Conservation (phyloP, 1,140 invertebrate species). For the Medauroidea extradentata region DNA sequence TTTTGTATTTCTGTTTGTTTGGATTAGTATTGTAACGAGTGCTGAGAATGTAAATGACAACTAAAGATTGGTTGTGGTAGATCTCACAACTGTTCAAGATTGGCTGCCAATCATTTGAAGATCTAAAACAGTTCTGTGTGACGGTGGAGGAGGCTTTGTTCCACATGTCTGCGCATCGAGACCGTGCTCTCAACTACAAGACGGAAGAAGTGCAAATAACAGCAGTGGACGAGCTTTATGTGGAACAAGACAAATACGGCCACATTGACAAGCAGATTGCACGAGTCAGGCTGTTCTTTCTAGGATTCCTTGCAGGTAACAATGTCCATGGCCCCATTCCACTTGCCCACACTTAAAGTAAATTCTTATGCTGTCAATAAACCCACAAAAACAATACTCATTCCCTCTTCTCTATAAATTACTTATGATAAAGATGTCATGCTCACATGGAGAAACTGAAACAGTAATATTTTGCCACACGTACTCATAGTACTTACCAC, state of each 20-base stretch:
- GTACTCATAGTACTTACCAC: too few species aligned
- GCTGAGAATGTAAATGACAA: too few species aligned
- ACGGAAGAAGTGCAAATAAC: slow-evolving; percentile 97
- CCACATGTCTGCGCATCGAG: slow-evolving; percentile 73
- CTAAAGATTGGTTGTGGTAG: slow-evolving; percentile 44
- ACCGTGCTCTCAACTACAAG: slow-evolving; percentile 89
- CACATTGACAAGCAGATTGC: slow-evolving; percentile 89
- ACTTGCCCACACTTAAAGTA: too few species aligned
- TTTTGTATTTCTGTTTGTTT: too few species aligned
- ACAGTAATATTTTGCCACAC: too few species aligned
- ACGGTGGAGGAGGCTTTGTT: slow-evolving; percentile 89
- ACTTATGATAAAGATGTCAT: too few species aligned
- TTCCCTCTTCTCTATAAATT: too few species aligned
- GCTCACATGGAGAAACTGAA: too few species aligned
- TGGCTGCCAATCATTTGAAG: slow-evolving; percentile 82
- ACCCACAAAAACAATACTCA: too few species aligned
- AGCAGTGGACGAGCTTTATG: slow-evolving; percentile 93
- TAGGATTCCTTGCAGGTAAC: slow-evolving; percentile 84
- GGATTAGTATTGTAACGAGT: too few species aligned
- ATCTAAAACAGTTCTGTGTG: slow-evolving; percentile 86
- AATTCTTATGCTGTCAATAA: too few species aligned
- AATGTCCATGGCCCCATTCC: too few species aligned
- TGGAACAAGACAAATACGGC: slow-evolving; percentile 85
- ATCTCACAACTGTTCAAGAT: slow-evolving; percentile 96
- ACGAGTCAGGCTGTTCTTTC: slow-evolving; percentile 89